phyloP scores from a whole-genome alignment of 2,888 invertebrate genomes.

The Peribatodes rhomboidaria region DNA sequence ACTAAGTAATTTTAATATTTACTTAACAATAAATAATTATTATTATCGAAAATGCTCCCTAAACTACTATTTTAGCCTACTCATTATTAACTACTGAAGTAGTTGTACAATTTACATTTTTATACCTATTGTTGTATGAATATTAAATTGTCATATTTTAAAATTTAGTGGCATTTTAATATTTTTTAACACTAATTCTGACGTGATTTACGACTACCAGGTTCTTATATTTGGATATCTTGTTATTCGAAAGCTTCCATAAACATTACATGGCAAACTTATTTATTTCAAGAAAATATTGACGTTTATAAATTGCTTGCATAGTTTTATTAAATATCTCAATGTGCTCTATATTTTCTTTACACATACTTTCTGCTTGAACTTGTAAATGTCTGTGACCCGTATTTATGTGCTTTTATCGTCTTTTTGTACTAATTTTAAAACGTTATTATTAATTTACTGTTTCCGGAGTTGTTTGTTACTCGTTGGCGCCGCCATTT shows the following conservation, averaged over 20 bases:
- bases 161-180: too few species aligned
- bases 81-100: too few species aligned
- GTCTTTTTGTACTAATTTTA: neutral
- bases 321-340: neutral
- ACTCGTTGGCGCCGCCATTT: constrained; percentile 65
- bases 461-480: neutral
- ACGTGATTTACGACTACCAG: too few species aligned
- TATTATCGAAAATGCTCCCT: neutral
- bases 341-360: constrained; percentile 15
- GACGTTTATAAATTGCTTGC: neutral
- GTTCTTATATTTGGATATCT: neutral
- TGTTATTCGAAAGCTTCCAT: neutral
- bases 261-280: too few species aligned
- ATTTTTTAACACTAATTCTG: too few species aligned
- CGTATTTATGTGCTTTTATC: neutral
- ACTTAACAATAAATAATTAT: neutral
- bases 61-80: too few species aligned
- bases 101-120: too few species aligned
- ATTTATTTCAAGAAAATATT: neutral
- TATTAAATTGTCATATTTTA: too few species aligned
- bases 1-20: neutral
- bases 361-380: neutral
- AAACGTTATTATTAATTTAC: neutral
- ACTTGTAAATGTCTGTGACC: neutral
- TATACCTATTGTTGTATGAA: too few species aligned